Base-by-base conservation (phyloP, 2,113 vertebrate species). In the Tachysurus fulvidraco region DNA sequence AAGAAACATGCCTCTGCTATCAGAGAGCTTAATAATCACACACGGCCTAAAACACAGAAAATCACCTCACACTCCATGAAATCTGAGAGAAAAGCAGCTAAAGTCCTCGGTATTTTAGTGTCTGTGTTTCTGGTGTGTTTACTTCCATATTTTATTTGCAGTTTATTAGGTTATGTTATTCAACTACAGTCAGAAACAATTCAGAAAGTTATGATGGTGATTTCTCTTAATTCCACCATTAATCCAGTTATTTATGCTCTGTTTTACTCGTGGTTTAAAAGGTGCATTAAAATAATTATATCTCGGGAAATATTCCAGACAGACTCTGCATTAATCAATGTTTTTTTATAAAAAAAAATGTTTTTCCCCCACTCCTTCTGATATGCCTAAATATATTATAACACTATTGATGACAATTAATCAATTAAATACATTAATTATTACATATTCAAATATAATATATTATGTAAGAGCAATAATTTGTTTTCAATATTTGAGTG, bases 1-100 rank as follows among this genome's bases (percentile, higher is more conserved):
- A 90, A 76, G 81, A 90, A 78, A 88, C 88, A 89, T 67, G 88
- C 82, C 16, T 77, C 65, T 73, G 94, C 92, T 76, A 96, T 91
- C 46, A 87, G 67, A 84, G 67, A 83, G 12, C 57, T 59, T 59
- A 59, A 59, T 59, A 59, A 59, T 59, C 59, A 46, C 7, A 46
- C 80, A 5, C 17, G 17, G 11, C 41, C 28, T 71, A 76, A 86
- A 55, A 67, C 14, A 19, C 23, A 57, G 23, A 87, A 67, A 67
- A 46, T 54, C 28, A 60, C 59, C 59, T 60, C 59, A 60, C 6
- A 60, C 59, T 84, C 84, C 0, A 88, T 77, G 54, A 80, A 74
- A 85, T 88, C 88, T 28, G 87, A 92, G 83, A 74, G 88, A 65
- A 92, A 92, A 88, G 90, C 89, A 21, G 90, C 84, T 44, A 86